Evolutionary conservation across 1,140 invertebrate species (phyloP), one percentile per base, ranked within the genome.

Genomic region (Sitophilus oryzae): DNA sequence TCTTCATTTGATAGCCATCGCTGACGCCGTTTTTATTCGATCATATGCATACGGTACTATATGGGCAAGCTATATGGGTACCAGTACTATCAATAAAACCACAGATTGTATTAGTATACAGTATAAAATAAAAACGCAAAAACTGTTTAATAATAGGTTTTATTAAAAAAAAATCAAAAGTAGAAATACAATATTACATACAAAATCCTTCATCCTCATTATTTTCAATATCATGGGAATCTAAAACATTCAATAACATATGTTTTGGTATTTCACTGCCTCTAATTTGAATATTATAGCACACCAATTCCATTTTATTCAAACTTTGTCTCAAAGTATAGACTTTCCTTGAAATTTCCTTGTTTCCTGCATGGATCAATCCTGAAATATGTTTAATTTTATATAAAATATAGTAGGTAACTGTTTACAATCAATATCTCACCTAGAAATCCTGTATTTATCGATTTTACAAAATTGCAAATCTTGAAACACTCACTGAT

Each of bases 221-320:
- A 23, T 64, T 58, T 46, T 75, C 68, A 10, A 74, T 67, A 18
- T 72, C 68, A 20, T 56, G 57, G 16, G 66, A 67, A 6, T 64
- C 64, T 25, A 79, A 73, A 6, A 80, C 76, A 64, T 79, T 77
- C 0, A 75, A 75, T n/a, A 87, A 62, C 79, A 84, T 82, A 42
- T 80, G 76, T 59, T 80, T 78, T 4, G 86, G 83, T 53, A 88
- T 83, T 63, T 92, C 89, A 1, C 83, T 84, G 0, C 89, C 89
- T 15, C 90, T 77, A 0, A 94, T 83, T 60, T 82, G 80, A 3
- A 93, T 77, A 10, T 85, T 87, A 61, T 93, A 93, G 69, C 89
- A 91, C 0, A 89, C 88, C 43, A 81, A 80, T 72, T 94, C 91
- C 61, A 91, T 88, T 75, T 94, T 93, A 1, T 75, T 61, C 20